Evolutionary conservation across 2,113 vertebrate species (phyloP).

Genomic region (Theristicus caerulescens): DNA sequence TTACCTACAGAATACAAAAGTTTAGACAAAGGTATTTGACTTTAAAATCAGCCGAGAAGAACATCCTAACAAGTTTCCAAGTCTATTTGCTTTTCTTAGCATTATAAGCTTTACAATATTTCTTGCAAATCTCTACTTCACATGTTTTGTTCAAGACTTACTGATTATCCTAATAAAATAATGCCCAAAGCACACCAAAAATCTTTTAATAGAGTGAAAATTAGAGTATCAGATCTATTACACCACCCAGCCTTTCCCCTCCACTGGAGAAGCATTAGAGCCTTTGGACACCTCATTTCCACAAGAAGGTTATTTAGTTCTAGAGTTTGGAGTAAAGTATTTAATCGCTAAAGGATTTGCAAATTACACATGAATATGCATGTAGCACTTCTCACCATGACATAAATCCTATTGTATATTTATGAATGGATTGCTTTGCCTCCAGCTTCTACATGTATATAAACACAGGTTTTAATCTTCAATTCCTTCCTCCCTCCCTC

Average conservation of each 20-base stretch:
- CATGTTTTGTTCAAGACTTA: not conserved
- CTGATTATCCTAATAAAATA: slow-evolving; percentile 26
- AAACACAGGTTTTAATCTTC: slow-evolving; percentile 54
- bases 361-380: slow-evolving; percentile 63
- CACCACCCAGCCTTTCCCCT: slow-evolving; percentile 22
- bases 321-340: slow-evolving; percentile 45
- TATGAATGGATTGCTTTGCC: slow-evolving; percentile 55
- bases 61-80: not conserved
- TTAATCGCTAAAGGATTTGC: slow-evolving; percentile 55
- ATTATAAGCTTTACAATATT: not conserved
- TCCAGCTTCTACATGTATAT: slow-evolving; percentile 46
- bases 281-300: slow-evolving; percentile 55
- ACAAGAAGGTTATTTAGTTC: slow-evolving; percentile 43
- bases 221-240: slow-evolving; percentile 27
- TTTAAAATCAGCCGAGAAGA: slow-evolving; percentile 10
- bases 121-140: not conserved
- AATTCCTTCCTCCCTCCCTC: slow-evolving; percentile 33
- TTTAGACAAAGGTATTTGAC: not conserved
- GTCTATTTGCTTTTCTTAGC: not conserved
- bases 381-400: slow-evolving; percentile 47
- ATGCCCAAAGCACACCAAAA: not conserved
- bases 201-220: slow-evolving; percentile 23
- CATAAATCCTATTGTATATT: slow-evolving; percentile 59
- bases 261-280: not conserved
- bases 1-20: not conserved